phyloP scores from a whole-genome alignment of 2,797 vertebrate species.

The Clarias laeviceps region DNA sequence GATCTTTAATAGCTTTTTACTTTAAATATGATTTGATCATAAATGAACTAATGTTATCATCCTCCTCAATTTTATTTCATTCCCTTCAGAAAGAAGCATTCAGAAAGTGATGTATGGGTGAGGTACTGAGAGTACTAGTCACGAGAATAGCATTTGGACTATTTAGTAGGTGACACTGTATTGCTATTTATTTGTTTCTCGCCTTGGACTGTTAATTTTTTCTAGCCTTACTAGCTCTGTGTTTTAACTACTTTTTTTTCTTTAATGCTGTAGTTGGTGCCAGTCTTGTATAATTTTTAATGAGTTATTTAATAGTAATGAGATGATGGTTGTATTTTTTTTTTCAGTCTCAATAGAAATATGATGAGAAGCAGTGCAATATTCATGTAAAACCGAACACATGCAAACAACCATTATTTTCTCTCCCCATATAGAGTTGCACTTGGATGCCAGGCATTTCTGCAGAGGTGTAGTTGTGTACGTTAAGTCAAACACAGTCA shows the following conservation, averaged over 20 bases:
- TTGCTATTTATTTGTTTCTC: slow-evolving; percentile 36
- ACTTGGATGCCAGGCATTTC: background rate
- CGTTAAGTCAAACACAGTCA: background rate
- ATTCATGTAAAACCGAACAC: slow-evolving; percentile 6
- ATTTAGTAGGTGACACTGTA: slow-evolving; percentile 44
- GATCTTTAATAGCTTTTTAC: background rate
- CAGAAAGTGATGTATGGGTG: background rate
- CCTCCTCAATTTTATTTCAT: background rate
- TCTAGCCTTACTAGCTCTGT: slow-evolving; percentile 10
- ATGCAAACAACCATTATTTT: background rate
- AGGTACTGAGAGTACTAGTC: slow-evolving; percentile 10
- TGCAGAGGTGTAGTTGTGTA: background rate
- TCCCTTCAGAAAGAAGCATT: background rate
- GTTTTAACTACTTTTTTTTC: background rate
- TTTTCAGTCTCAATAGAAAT: background rate
- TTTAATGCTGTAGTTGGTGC: slow-evolving; percentile 6
- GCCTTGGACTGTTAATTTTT: slow-evolving; percentile 23
- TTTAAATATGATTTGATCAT: background rate
- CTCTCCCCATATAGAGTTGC: background rate
- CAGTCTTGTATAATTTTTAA: slow-evolving; percentile 6
- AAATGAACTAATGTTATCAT: background rate
- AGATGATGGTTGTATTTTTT: slow-evolving; percentile 27
- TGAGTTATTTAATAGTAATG: slow-evolving; percentile 18
- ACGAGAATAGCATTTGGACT: slow-evolving; percentile 6
- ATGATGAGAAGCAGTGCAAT: slow-evolving; percentile 38